phyloP scores from a whole-genome alignment of 2,113 vertebrate species.

The Cinclus cinclus region DNA sequence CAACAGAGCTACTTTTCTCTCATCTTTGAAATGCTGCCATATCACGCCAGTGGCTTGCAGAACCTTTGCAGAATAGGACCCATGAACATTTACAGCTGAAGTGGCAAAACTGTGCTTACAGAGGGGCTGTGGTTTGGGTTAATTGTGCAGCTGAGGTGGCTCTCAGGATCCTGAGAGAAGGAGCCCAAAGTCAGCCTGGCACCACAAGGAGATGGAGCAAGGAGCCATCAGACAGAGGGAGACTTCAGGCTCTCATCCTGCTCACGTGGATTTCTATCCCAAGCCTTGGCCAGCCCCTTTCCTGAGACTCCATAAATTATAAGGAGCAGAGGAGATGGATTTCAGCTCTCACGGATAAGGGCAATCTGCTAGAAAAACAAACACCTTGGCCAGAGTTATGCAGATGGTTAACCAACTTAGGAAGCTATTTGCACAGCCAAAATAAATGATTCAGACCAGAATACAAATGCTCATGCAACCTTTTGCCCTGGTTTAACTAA shows the following conservation, averaged over 20 bases:
- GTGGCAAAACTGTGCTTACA: not conserved
- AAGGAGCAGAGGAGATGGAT: slow-evolving; percentile 23
- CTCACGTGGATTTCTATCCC: not conserved
- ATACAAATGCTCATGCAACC: slow-evolving; percentile 15
- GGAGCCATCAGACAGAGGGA: not conserved
- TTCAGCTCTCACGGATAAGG: slow-evolving; percentile 37
- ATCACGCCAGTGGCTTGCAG: not conserved
- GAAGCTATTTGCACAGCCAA: slow-evolving; percentile 53
- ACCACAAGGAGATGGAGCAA: not conserved
- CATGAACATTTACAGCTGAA: not conserved
- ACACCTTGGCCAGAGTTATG: not conserved
- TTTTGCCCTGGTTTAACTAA: slow-evolving; percentile 38
- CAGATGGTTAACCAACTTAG: slow-evolving; percentile 52
- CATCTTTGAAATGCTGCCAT: not conserved
- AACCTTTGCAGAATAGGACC: not conserved
- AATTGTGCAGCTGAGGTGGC: not conserved
- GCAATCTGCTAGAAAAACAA: slow-evolving; percentile 60
- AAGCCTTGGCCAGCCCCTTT: not conserved
- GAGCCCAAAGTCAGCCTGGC: not conserved
- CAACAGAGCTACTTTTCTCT: not conserved
- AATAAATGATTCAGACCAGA: slow-evolving; percentile 44
- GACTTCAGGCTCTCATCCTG: not conserved
- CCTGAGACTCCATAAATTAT: not conserved
- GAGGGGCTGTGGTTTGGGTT: not conserved
- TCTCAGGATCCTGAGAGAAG: not conserved